Evolutionary conservation across 2,888 invertebrate genomes (phyloP), one percentile per base, ranked within the genome.

Genomic region (Amiota communis): DNA sequence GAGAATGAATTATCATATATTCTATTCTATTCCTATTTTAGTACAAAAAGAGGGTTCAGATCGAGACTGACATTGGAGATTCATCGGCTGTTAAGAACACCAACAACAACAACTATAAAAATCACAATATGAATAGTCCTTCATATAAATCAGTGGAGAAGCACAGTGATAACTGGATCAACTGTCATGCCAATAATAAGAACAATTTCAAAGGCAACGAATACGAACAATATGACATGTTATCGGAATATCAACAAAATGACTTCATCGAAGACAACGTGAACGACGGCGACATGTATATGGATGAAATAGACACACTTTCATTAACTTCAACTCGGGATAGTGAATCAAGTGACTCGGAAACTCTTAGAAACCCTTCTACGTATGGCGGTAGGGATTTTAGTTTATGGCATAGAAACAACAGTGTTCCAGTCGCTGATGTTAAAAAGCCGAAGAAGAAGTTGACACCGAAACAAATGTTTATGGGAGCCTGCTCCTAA

Each of bases 1-100:
- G 13, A 23, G 36, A 8, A 1, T n/a, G 20, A 61, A 17, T 4
- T 6, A 36, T 6, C 36, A 2, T 23, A 23, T 23, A 23, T 36
- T 36, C 17, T 46, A 65, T 36, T 12, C n/a, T 1, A 8, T 36
- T 57, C 11, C 1, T 23, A 8, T 48, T 61, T 20, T 80, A 87
- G 76, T 79, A 83, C 0, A 83, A 85, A 75, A 72, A 85, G 0
- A 74, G 78, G 1, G 78, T 86, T 1, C 83, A 83, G n/a, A 84
- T 87, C 59, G 87, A 87, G 70, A 77, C 79, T 20, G 84, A 88
- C 70, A 87, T 87, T 56, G 87, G 87, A 3, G 87, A 87, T 67
- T 75, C 81, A 8, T 64, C 74, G 17, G 72, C 75, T 65, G 74
- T 83, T 2, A 76, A 71, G 48, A 69, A 76, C 57, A n/a, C 56